phyloP scores from a whole-genome alignment of 2,113 vertebrate genomes.

The Gallinago paraguaiae region DNA sequence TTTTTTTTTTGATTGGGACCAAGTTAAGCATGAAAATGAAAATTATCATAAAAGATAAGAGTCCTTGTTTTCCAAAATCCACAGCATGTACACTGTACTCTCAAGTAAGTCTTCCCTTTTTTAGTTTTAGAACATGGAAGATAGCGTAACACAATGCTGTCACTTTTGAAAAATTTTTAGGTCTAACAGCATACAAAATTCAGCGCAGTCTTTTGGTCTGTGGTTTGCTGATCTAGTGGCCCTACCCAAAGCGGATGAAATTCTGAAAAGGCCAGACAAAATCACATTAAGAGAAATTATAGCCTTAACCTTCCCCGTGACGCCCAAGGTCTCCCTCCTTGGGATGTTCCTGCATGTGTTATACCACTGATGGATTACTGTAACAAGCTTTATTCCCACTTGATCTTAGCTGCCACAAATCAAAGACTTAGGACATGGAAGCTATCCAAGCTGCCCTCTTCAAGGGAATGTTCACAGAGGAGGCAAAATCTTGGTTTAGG shows the following conservation, averaged over 20 bases:
- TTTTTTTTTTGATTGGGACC: neutral
- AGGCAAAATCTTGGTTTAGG: constrained; percentile 43
- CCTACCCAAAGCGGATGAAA: neutral
- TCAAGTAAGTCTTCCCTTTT: neutral
- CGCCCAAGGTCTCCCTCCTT: constrained; percentile 52
- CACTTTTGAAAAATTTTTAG: neutral
- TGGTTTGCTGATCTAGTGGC: constrained; percentile 55
- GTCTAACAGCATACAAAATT: neutral
- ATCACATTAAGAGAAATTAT: constrained; percentile 64
- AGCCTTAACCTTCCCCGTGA: constrained; percentile 31
- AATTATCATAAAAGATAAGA: neutral
- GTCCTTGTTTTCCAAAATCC: neutral
- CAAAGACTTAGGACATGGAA: constrained; percentile 44
- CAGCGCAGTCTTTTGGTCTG: constrained; percentile 27
- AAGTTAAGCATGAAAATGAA: neutral
- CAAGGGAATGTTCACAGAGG: constrained; percentile 23
- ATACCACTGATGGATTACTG: constrained; percentile 49
- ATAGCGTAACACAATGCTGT: neutral
- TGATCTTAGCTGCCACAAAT: constrained; percentile 52
- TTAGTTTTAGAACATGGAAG: neutral
- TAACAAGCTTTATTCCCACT: constrained; percentile 50
- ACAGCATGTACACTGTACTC: neutral
- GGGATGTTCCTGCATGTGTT: constrained; percentile 47
- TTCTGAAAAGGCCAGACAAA: constrained; percentile 50
- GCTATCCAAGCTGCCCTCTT: constrained; percentile 51